phyloP scores from a whole-genome alignment of 2,797 vertebrate genomes.

The Periophthalmus magnuspinnatus region DNA sequence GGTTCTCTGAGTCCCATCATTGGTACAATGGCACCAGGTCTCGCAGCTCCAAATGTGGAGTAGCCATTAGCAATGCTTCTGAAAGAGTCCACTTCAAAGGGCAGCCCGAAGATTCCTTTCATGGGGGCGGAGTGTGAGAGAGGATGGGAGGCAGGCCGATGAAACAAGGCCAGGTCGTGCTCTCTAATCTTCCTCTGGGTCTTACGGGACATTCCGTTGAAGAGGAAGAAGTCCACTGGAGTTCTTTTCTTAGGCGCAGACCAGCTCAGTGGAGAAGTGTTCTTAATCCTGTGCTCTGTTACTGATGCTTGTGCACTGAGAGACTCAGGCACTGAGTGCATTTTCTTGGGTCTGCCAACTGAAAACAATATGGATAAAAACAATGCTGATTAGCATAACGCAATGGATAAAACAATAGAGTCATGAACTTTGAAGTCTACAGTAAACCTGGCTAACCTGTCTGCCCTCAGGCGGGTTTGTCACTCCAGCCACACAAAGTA shows the following conservation, averaged over 20 bases:
- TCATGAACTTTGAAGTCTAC: conserved; percentile 44
- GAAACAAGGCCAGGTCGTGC: conserved; percentile 84
- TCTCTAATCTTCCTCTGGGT: conserved; percentile 75
- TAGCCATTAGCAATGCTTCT: conserved; percentile 94
- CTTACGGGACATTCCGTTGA: conserved; percentile 86
- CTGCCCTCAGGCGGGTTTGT: conserved; percentile 28
- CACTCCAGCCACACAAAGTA: conserved; percentile 26
- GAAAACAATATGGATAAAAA: conserved; percentile 34
- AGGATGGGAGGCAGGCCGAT: conserved; percentile 68
- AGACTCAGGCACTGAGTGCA: conserved; percentile 78
- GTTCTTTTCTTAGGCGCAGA: conserved; percentile 83
- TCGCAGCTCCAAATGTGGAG: conserved; percentile 77
- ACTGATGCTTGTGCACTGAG: conserved; percentile 31
- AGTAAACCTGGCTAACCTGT: conserved; percentile 62
- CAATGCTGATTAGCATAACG: conserved; percentile 40
- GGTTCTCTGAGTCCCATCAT: conserved; percentile 49
- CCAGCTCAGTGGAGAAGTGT: conserved; percentile 84
- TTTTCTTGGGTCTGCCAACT: conserved; percentile 85
- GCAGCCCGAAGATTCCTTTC: conserved; percentile 89
- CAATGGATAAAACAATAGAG: conserved; percentile 37
- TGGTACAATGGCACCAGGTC: conserved; percentile 38
- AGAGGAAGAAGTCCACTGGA: conserved; percentile 88
- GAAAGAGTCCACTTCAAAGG: conserved; percentile 92
- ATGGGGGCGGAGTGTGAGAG: conserved; percentile 60
- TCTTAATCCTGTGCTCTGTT: conserved; percentile 65